Evolutionary conservation across 2,888 invertebrate genomes (phyloP).

Genomic region (Catocala fraxini): DNA sequence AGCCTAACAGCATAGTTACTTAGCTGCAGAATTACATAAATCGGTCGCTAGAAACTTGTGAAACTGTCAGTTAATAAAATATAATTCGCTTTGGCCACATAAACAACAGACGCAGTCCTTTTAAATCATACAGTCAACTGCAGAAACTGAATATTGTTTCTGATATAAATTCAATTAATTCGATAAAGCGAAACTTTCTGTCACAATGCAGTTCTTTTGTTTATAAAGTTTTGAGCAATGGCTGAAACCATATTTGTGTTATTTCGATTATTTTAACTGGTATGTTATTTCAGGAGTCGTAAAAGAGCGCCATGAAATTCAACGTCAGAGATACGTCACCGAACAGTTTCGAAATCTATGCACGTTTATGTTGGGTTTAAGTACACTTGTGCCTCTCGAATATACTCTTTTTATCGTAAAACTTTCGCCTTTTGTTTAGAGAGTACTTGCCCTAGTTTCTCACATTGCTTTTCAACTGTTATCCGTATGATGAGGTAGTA

Average conservation of each 20-base stretch:
- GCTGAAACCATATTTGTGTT: conserved; percentile 9
- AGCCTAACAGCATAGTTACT: too few relatives aligned
- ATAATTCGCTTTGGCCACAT: too few relatives aligned
- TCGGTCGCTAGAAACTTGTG: too few relatives aligned
- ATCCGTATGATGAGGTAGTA: conserved; percentile 24
- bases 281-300: conserved; percentile 33
- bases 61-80: too few relatives aligned
- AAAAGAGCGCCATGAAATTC: conserved; percentile 31
- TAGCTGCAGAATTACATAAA: too few relatives aligned
- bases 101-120: conserved; percentile 2
- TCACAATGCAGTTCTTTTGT: too few relatives aligned
- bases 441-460: conserved; percentile 40
- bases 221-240: too few relatives aligned
- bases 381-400: conserved; percentile 35
- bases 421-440: conserved; percentile 44
- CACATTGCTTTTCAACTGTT: conserved; percentile 29
- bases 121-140: conserved; percentile 25
- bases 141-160: conserved; percentile 18
- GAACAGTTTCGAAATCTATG: conserved; percentile 25
- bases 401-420: conserved; percentile 36
- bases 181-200: conserved; percentile 9
- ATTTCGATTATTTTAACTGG: conserved; percentile 30
- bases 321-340: conserved; percentile 27
- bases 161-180: conserved; percentile 28
- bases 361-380: conserved; percentile 32